phyloP scores from a whole-genome alignment of 2,888 invertebrate genomes.

The Caenorhabditis macrosperma region DNA sequence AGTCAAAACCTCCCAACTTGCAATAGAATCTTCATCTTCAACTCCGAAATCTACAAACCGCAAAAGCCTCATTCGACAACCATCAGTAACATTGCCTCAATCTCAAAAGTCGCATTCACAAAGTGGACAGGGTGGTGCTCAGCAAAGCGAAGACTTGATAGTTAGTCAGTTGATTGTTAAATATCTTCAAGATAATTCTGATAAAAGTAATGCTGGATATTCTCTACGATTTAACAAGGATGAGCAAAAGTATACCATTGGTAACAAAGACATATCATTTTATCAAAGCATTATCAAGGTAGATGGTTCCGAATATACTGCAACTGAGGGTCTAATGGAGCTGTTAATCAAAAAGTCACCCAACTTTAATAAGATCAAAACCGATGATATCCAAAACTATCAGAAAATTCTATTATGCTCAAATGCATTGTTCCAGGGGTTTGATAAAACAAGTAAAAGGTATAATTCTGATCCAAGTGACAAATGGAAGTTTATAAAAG shows the following conservation, averaged over 20 bases:
- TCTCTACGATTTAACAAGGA: constrained; percentile 51
- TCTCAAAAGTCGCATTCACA: too few relatives aligned
- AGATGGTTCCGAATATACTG: constrained; percentile 48
- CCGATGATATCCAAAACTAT: constrained; percentile 61
- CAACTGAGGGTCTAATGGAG: constrained; percentile 65
- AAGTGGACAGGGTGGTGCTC: too few relatives aligned
- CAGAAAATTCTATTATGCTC: constrained; percentile 63
- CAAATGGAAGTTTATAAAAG: constrained; percentile 69
- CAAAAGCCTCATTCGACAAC: too few relatives aligned
- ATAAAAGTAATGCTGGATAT: constrained; percentile 69
- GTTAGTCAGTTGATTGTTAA: constrained; percentile 61
- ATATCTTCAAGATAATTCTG: constrained; percentile 64
- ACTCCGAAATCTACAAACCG: too few relatives aligned
- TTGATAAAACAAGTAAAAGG: constrained; percentile 61
- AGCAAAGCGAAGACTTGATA: too few relatives aligned
- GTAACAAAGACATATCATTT: constrained; percentile 63
- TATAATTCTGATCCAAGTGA: constrained; percentile 70
- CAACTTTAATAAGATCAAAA: constrained; percentile 39
- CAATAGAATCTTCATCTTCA: too few relatives aligned
- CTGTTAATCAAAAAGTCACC: constrained; percentile 68
- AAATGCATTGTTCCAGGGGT: constrained; percentile 65
- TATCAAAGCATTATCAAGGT: constrained; percentile 64
- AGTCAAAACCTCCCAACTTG: too few relatives aligned
- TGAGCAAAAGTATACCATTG: constrained; percentile 67
- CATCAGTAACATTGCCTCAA: too few relatives aligned